Evolutionary conservation across 2,113 vertebrate genomes (phyloP).

Genomic region (Seriola dumerili): DNA sequence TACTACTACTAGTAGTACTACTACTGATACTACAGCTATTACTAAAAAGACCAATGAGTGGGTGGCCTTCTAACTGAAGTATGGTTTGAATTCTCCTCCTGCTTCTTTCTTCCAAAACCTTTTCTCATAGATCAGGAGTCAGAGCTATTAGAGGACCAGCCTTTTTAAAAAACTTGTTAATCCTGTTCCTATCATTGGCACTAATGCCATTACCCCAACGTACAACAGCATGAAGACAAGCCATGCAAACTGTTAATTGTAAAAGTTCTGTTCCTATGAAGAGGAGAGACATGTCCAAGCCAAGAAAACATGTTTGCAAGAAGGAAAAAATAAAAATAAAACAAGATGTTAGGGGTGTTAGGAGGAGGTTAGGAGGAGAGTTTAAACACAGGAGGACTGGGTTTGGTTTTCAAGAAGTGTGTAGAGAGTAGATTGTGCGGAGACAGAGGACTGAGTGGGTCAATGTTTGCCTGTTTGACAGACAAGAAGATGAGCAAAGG

Average conservation of each 20-base stretch:
- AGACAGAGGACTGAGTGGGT: background rate
- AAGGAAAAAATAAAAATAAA: background rate
- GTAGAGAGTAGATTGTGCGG: background rate
- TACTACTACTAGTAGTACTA: too few species aligned
- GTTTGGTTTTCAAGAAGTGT: background rate
- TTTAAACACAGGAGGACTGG: background rate
- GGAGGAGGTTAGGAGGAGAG: background rate
- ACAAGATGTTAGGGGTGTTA: background rate
- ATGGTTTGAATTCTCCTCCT: background rate
- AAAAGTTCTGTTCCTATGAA: background rate
- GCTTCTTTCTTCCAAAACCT: background rate
- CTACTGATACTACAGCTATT: too few species aligned
- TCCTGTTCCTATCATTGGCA: conserved; percentile 19
- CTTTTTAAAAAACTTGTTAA: conserved; percentile 22
- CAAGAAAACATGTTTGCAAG: background rate
- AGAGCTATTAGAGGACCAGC: background rate
- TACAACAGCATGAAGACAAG: background rate
- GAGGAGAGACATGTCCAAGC: background rate
- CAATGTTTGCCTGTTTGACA: background rate
- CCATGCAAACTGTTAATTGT: background rate
- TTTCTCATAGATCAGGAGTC: conserved; percentile 8
- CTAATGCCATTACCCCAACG: background rate
- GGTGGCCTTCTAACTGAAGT: background rate
- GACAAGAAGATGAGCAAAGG: background rate
- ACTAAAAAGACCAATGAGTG: background rate